Conservation (phyloP, 2,113 vertebrate species). For the Toxostoma redivivum region DNA sequence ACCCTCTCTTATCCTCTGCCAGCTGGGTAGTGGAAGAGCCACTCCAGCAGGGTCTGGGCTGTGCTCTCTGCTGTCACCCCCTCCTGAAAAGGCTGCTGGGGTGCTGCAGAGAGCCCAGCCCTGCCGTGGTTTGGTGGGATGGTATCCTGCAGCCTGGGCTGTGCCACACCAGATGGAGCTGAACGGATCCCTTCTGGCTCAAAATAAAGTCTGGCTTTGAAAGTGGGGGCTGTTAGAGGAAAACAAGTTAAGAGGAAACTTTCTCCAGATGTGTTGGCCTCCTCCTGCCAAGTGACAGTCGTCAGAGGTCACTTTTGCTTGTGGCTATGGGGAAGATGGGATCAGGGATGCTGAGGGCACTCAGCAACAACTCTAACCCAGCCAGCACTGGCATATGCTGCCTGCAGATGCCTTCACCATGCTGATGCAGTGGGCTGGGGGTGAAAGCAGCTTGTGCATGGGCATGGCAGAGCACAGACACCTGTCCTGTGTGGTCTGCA, state of each 20-base stretch:
- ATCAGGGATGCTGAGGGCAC: not conserved
- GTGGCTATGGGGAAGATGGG: not conserved
- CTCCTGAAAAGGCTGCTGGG: accelerated
- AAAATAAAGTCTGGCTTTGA: not conserved
- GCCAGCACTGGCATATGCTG: accelerated
- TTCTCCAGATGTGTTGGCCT: not conserved
- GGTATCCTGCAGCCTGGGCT: not conserved
- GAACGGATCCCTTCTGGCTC: not conserved
- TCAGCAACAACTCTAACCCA: not conserved
- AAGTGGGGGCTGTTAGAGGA: not conserved
- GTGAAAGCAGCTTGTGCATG: not conserved
- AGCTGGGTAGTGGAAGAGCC: accelerated
- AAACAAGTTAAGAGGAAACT: not conserved
- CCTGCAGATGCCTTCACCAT: not conserved
- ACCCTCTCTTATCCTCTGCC: not conserved
- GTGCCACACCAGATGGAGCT: not conserved
- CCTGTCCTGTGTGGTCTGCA: no score
- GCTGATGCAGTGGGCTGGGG: not conserved
- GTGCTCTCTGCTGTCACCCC: not conserved
- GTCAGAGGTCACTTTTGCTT: accelerated
- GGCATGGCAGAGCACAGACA: not conserved
- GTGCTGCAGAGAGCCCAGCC: not conserved
- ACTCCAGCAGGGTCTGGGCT: not conserved
- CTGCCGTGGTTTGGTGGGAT: not conserved
- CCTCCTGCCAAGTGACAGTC: not conserved